Percentiles rank a stretch among this genome's conserved stretches.
Conservation (phyloP, 2,888 invertebrate species). For the Lapara coniferarum region DNA sequence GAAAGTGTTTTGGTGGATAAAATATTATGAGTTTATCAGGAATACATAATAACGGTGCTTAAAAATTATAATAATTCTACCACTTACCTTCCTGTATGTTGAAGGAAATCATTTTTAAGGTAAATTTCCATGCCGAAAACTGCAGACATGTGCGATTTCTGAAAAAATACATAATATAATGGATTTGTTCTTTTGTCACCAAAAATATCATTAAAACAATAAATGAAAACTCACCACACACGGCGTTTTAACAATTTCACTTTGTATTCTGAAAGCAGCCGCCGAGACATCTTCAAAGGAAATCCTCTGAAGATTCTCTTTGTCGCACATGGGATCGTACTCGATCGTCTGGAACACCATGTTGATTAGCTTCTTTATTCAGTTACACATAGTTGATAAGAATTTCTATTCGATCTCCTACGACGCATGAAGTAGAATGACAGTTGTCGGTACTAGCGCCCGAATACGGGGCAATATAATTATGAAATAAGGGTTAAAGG, state of each 20-base stretch:
- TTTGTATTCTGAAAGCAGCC: conserved; percentile 94
- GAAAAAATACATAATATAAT: conserved; percentile 41
- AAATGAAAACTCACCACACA: conserved; percentile 87
- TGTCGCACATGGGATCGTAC: conserved; percentile 85
- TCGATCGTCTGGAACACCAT: conserved; percentile 78
- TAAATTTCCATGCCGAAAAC: conserved; percentile 93
- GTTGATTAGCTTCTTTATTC: conserved; percentile 28
- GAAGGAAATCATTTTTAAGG: conserved; percentile 97
- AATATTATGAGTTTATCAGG: too few relatives aligned
- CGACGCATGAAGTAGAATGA: conserved; percentile 44
- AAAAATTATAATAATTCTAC: too few relatives aligned
- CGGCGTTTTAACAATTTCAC: conserved; percentile 92
- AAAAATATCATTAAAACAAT: conserved; percentile 10
- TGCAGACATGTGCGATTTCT: conserved; percentile 93
- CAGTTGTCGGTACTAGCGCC: conserved; percentile 35
- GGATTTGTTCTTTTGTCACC: not conserved
- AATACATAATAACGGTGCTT: too few relatives aligned
- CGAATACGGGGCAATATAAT: conserved; percentile 37
- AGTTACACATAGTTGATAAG: conserved; percentile 30
- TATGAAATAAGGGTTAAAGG: conserved; percentile 49
- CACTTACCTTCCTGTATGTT: conserved; percentile 94
- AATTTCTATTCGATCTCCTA: conserved; percentile 31
- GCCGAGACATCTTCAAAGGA: conserved; percentile 94
- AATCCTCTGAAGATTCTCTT: conserved; percentile 87
- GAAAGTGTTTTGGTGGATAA: too few relatives aligned